These are phyloP conservation scores for Chaetops frenatus DNA, from an alignment of 2,113 vertebrate species.

Conservation along the genomic window DNA sequence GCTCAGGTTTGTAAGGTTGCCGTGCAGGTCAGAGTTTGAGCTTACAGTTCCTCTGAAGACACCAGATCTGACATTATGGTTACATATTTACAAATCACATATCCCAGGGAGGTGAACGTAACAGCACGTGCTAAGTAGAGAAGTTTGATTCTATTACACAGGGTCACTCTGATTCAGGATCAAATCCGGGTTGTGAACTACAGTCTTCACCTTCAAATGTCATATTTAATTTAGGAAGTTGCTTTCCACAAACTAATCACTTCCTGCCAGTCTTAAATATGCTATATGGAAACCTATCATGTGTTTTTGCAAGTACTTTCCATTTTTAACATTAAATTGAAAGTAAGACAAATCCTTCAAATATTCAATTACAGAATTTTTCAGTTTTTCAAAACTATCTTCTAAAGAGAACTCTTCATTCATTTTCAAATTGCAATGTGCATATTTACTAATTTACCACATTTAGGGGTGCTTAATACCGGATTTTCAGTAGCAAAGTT, in stretches of 20 bases:
- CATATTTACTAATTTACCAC: not conserved
- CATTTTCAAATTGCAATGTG: not conserved
- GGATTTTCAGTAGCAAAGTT: not conserved
- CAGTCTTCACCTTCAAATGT: not conserved
- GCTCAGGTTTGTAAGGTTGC: accelerated
- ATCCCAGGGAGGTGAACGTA: not conserved
- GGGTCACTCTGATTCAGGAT: not conserved
- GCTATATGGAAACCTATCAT: not conserved
- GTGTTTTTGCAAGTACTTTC: not conserved
- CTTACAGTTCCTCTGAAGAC: accelerated
- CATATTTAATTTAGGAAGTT: not conserved
- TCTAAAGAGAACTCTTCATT: not conserved
- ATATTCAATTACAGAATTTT: not conserved
- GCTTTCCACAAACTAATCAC: not conserved
- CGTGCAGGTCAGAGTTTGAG: accelerated
- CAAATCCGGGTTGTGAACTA: not conserved
- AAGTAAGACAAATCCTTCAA: not conserved
- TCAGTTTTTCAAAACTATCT: not conserved
- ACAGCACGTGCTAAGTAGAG: not conserved
- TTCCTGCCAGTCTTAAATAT: not conserved
- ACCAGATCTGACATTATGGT: accelerated
- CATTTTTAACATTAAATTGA: not conserved
- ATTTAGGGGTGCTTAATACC: not conserved
- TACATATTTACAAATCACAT: not conserved
- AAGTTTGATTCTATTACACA: not conserved